Percentiles rank a stretch among this genome's conserved stretches.
phyloP scores from a whole-genome alignment of 64 coral and sea anemone genomes.

The Actinia equina region DNA sequence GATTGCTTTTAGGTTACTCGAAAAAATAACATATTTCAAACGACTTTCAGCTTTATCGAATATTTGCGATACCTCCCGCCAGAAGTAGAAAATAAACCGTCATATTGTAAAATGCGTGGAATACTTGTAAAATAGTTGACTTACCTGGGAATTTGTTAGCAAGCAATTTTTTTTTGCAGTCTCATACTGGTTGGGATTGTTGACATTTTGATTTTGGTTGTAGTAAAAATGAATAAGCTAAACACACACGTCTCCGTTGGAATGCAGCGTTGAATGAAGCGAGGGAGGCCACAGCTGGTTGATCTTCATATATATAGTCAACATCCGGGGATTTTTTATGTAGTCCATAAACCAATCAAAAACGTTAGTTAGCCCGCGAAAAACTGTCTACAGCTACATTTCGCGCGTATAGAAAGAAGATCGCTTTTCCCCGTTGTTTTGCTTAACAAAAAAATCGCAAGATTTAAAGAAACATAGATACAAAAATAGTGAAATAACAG shows the following conservation, averaged over 20 bases:
- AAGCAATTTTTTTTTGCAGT: neutral
- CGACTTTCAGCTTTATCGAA: neutral
- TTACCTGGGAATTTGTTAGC: slow-evolving; percentile 3
- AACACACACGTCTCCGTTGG: too few species aligned
- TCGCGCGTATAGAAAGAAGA: neutral
- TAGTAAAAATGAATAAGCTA: too few species aligned
- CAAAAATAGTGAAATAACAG: neutral
- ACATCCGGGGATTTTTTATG: neutral
- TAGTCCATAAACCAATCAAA: neutral
- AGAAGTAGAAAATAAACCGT: too few species aligned
- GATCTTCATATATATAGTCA: neutral
- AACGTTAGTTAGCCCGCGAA: neutral
- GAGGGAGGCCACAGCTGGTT: too few species aligned
- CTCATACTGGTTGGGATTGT: neutral
- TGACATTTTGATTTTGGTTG: neutral
- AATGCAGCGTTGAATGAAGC: neutral
- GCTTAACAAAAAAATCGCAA: neutral
- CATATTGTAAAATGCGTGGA: too few species aligned
- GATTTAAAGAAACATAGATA: neutral
- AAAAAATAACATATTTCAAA: neutral
- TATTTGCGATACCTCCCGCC: too few species aligned
- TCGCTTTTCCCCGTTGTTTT: neutral
- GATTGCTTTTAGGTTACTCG: neutral
- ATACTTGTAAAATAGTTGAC: neutral
- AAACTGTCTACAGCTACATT: neutral